Evolutionary conservation across 1,140 invertebrate species (phyloP).

Genomic region (Pseudoatta argentina): DNA sequence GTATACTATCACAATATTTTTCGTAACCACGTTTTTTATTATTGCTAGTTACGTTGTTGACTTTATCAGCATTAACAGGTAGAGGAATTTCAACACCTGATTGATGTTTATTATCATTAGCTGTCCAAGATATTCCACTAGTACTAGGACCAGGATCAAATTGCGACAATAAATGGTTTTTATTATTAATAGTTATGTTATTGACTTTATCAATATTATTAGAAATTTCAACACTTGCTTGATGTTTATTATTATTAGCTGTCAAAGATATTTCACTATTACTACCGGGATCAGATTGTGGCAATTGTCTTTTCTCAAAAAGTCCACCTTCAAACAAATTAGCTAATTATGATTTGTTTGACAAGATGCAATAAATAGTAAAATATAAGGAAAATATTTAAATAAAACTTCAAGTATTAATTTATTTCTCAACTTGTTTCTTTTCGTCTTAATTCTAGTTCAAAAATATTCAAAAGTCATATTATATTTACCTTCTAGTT

Average conservation of each 20-base stretch:
- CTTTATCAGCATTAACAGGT: neutral
- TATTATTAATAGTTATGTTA: neutral
- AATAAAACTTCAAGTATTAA: neutral
- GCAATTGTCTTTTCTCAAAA: neutral
- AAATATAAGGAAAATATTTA: neutral
- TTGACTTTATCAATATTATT: neutral
- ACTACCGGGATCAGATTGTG: neutral
- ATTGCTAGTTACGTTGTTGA: neutral
- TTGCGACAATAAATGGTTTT: conserved; percentile 73
- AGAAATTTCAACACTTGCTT: neutral
- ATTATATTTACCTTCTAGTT: conserved; percentile 86
- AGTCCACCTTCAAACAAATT: neutral
- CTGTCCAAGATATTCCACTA: neutral
- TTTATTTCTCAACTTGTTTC: neutral
- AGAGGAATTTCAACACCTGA: neutral
- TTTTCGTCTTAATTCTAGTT: neutral
- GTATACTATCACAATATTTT: neutral
- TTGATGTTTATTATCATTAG: conserved; percentile 9
- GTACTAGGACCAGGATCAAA: neutral
- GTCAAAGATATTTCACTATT: neutral
- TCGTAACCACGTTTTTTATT: conserved; percentile 82
- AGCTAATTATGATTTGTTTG: conserved; percentile 3
- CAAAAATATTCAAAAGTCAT: conserved; percentile 59
- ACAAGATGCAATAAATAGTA: neutral
- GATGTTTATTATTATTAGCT: neutral